Conservation (phyloP, 1,140 invertebrate genomes). For the Chironomus striatipennis region DNA sequence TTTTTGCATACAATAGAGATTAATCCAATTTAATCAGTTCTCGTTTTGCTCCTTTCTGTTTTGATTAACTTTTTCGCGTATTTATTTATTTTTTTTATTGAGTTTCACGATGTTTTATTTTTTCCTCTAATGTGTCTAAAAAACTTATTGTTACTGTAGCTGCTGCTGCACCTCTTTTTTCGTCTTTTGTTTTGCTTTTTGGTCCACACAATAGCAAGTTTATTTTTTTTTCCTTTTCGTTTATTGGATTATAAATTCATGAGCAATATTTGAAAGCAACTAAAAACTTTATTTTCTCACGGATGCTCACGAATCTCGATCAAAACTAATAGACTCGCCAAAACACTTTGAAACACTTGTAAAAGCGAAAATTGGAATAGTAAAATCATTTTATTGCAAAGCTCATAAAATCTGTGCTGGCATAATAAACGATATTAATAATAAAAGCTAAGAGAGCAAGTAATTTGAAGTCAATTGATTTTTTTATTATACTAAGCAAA, state of each 20-base stretch:
- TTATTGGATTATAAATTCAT: neutral
- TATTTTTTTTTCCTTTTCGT: neutral
- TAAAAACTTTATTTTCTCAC: slow-evolving; percentile 3
- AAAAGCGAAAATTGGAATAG: slow-evolving; percentile 13
- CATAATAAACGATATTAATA: neutral
- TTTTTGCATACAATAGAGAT: slow-evolving; percentile 13
- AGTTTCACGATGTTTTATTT: too few relatives aligned
- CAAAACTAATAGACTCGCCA: neutral
- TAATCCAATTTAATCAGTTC: neutral
- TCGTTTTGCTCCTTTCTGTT: neutral
- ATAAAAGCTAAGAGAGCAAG: neutral
- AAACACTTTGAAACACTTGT: neutral
- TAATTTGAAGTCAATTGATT: neutral
- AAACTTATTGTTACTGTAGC: neutral
- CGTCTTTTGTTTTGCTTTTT: neutral
- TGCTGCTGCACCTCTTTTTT: neutral
- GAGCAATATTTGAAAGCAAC: neutral
- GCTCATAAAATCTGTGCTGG: neutral
- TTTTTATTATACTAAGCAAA: neutral
- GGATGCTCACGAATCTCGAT: neutral
- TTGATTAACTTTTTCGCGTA: neutral
- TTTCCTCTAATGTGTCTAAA: too few relatives aligned
- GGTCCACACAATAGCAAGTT: neutral
- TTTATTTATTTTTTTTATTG: too few relatives aligned
- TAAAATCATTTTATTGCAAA: neutral